phyloP scores from a whole-genome alignment of 2,888 invertebrate species.

The Cylindroiulus punctatus region DNA sequence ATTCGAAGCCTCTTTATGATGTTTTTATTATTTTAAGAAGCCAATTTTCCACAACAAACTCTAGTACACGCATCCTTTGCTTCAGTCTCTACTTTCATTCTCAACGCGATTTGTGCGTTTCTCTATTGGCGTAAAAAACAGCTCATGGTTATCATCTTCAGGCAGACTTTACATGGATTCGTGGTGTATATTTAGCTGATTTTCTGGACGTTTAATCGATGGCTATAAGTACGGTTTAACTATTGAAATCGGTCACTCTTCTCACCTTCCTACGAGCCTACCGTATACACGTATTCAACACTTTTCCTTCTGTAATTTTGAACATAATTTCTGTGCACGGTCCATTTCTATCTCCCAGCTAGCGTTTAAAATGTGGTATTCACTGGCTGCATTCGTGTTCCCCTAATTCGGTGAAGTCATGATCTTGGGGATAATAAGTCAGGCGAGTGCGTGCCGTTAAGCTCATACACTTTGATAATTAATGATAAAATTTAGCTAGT shows the following conservation, averaged over 20 bases:
- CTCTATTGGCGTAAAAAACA: background rate
- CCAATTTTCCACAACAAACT: conserved; percentile 14
- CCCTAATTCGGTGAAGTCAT: background rate
- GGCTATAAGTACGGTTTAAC: too few relatives aligned
- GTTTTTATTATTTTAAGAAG: conserved; percentile 30
- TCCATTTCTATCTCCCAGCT: background rate
- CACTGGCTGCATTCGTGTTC: background rate
- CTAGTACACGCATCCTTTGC: background rate
- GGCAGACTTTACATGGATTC: background rate
- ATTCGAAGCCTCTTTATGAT: conserved; percentile 33
- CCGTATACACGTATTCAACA: too few relatives aligned
- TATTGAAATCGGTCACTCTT: too few relatives aligned
- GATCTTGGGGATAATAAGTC: conserved; percentile 42
- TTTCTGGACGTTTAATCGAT: background rate
- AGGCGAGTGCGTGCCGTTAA: conserved; percentile 38
- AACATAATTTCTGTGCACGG: too few relatives aligned
- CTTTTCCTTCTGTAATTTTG: too few relatives aligned
- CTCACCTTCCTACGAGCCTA: too few relatives aligned
- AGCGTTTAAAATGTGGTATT: background rate
- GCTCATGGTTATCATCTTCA: background rate
- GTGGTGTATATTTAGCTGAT: background rate
- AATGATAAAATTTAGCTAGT: conserved; percentile 23
- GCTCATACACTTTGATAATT: conserved; percentile 29
- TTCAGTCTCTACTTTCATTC: background rate
- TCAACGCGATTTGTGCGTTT: background rate